A percentile compares a stretch with the other conserved stretches of the same genome.
Evolutionary conservation across 2,797 vertebrate genomes (phyloP).

Genomic region (Ciconia nigra): DNA sequence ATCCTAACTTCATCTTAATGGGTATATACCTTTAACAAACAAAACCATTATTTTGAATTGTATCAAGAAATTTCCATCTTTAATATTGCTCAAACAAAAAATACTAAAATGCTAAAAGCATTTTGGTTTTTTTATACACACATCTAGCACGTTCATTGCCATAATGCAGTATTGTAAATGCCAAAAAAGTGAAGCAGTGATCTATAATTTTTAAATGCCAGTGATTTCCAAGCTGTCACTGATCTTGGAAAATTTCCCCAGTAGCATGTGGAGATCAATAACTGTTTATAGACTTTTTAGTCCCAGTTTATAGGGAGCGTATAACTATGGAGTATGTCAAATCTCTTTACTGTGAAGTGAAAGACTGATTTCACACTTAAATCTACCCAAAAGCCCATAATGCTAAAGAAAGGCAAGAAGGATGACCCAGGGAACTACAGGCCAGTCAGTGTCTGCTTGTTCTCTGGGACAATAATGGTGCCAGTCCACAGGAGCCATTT

Average conservation of each 20-base stretch:
- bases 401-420: background rate
- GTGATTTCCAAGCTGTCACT: conserved; percentile 53
- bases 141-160: conserved; percentile 3
- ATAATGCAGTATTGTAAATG: conserved; percentile 35
- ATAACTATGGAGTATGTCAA: conserved; percentile 27
- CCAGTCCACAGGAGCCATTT: background rate
- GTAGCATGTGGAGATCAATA: conserved; percentile 61
- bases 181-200: conserved; percentile 42
- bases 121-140: background rate
- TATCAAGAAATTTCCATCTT: conserved; percentile 21
- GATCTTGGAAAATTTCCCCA: conserved; percentile 59
- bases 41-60: conserved; percentile 32
- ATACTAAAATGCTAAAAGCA: conserved; percentile 23
- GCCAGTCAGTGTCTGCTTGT: background rate
- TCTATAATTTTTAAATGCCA: conserved; percentile 61
- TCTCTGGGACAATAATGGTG: background rate
- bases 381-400: background rate
- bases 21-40: conserved; percentile 26
- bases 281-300: conserved; percentile 55
- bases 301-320: background rate
- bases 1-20: conserved; percentile 3
- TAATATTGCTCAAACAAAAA: background rate
- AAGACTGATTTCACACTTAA: background rate
- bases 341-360: background rate
- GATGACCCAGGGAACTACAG: background rate